A percentile compares a stretch with the other conserved stretches of the same genome.
Conservation (phyloP, 2,113 vertebrate species). For the Pandion haliaetus region DNA sequence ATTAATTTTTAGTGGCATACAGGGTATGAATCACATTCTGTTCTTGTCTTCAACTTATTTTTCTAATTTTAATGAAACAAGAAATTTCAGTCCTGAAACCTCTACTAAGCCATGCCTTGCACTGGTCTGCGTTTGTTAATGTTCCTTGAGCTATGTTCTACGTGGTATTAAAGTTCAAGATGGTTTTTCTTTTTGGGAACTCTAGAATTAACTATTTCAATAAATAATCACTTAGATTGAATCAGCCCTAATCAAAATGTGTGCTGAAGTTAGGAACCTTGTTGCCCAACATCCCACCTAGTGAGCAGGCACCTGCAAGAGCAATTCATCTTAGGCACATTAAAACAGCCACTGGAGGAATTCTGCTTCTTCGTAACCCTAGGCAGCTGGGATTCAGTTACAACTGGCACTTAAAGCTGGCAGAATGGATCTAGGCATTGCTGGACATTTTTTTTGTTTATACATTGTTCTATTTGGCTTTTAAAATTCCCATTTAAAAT, state of each 20-base stretch:
- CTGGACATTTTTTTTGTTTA: too few species aligned
- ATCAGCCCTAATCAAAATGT: not conserved
- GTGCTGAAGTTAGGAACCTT: not conserved
- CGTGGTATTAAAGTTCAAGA: not conserved
- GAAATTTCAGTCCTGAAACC: not conserved
- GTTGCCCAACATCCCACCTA: not conserved
- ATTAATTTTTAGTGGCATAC: not conserved
- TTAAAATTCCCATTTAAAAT: not conserved
- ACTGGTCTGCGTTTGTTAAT: too few species aligned
- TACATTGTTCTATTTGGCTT: not conserved
- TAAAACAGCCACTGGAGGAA: not conserved
- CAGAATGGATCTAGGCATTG: not conserved
- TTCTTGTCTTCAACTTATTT: not conserved
- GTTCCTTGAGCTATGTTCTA: not conserved
- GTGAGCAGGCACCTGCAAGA: not conserved
- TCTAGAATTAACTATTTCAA: not conserved
- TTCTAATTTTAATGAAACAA: not conserved
- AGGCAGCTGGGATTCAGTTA: not conserved
- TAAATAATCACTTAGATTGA: not conserved
- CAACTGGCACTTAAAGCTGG: not conserved
- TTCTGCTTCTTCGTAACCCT: not conserved
- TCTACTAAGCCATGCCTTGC: not conserved
- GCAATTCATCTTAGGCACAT: not conserved
- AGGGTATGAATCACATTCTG: not conserved
- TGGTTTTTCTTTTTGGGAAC: not conserved